Evolutionary conservation across 2,888 invertebrate species (phyloP).

Genomic region (Campoletis raptor): DNA sequence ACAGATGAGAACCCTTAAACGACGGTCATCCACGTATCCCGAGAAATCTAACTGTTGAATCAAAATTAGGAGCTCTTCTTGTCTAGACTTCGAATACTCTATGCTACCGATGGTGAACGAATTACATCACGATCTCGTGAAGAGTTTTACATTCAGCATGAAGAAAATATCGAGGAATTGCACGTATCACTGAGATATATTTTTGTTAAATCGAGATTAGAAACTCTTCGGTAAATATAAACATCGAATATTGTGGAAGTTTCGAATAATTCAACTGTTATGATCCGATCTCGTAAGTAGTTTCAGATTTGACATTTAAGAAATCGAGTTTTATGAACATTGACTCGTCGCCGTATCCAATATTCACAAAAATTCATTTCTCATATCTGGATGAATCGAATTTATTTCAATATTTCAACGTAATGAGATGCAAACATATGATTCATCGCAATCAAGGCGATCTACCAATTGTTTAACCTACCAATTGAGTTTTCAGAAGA

Average conservation of each 20-base stretch:
- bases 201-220: not conserved
- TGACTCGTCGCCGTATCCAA: not conserved
- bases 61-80: slow-evolving; percentile 30
- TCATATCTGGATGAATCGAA: not conserved
- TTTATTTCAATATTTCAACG: not conserved
- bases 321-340: not conserved
- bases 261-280: not conserved
- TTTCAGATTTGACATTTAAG: not conserved
- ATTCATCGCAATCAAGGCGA: not conserved
- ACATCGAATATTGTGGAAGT: not conserved
- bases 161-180: not conserved
- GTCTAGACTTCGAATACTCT: not conserved
- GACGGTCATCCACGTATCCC: slow-evolving; percentile 16
- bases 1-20: slow-evolving; percentile 18
- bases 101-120: not conserved
- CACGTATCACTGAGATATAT: not conserved
- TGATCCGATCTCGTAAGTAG: not conserved
- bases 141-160: not conserved
- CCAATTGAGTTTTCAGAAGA: not conserved
- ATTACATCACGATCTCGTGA: not conserved
- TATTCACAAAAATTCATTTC: not conserved
- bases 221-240: not conserved
- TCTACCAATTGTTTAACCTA: not conserved
- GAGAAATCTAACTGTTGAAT: slow-evolving; percentile 24
- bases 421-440: not conserved